phyloP scores from a whole-genome alignment of 2,797 vertebrate species.

The Lutjanus campechanus region DNA sequence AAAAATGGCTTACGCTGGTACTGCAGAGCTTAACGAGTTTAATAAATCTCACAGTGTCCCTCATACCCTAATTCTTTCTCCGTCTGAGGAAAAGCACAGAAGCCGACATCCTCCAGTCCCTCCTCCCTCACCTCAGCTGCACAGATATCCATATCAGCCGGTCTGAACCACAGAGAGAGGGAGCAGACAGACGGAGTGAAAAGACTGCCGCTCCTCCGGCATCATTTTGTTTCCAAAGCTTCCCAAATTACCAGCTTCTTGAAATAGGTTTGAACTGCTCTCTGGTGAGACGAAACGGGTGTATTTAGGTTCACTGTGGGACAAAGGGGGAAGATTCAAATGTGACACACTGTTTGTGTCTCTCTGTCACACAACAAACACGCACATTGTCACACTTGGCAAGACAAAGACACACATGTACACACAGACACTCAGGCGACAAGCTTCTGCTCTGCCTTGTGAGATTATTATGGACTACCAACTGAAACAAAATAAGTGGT shows the following conservation, averaged over 20 bases:
- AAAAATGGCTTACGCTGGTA: background rate
- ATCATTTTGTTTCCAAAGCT: constrained; percentile 66
- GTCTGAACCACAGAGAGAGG: constrained; percentile 16
- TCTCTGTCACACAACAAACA: background rate
- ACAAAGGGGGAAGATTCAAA: constrained; percentile 47
- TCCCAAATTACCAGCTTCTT: constrained; percentile 78
- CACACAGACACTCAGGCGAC: constrained; percentile 7
- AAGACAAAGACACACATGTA: background rate
- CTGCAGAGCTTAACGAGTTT: constrained; percentile 17
- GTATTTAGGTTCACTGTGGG: constrained; percentile 55
- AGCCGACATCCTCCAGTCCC: background rate
- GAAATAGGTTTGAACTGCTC: constrained; percentile 70
- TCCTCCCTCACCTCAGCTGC: constrained; percentile 32
- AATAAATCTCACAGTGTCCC: constrained; percentile 40
- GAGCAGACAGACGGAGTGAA: constrained; percentile 34
- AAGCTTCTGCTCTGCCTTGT: background rate
- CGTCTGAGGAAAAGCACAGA: constrained; percentile 29
- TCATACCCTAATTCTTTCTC: constrained; percentile 28
- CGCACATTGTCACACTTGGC: constrained; percentile 1
- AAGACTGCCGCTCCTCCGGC: constrained; percentile 30
- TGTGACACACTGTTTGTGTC: constrained; percentile 23
- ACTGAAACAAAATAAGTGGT: constrained; percentile 18
- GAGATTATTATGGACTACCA: constrained; percentile 12
- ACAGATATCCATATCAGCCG: constrained; percentile 50
- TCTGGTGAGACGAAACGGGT: constrained; percentile 52